phyloP scores from a whole-genome alignment of 2,797 vertebrate genomes.

The Poecile montanus region DNA sequence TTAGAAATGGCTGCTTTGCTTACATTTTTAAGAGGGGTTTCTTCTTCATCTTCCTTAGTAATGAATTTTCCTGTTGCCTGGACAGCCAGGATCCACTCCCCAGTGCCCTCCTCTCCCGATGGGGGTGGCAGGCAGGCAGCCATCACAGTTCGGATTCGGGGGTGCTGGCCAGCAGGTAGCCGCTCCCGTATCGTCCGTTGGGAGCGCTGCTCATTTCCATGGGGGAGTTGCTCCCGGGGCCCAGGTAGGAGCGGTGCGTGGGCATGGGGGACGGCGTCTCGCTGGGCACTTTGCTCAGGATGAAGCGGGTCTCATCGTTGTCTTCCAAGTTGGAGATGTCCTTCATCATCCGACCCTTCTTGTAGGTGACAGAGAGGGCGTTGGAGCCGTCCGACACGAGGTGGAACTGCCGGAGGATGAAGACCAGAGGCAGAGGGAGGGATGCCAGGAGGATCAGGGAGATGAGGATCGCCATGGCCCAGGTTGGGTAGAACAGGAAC shows the following conservation, averaged over 20 bases:
- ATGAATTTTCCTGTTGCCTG: constrained; percentile 32
- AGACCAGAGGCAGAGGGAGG: constrained; percentile 92
- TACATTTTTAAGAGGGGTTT: constrained; percentile 25
- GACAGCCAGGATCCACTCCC: constrained; percentile 46
- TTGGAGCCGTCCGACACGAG: constrained; percentile 94
- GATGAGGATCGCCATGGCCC: constrained; percentile 92
- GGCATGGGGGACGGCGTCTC: constrained; percentile 96
- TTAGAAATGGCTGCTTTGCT: constrained; percentile 16
- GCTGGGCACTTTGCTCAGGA: constrained; percentile 91
- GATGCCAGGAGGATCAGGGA: constrained; percentile 87
- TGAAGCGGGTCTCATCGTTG: constrained; percentile 96
- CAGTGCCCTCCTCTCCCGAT: constrained; percentile 2
- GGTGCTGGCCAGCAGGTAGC: constrained; percentile 87
- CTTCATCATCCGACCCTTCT: constrained; percentile 95
- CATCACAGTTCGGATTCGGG: constrained; percentile 90
- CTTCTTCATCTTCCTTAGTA: constrained; percentile 9
- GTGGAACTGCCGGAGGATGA: constrained; percentile 89
- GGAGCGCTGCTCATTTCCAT: constrained; percentile 87
- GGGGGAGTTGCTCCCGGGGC: constrained; percentile 89
- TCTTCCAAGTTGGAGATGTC: constrained; percentile 97
- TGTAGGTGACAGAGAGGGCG: constrained; percentile 95
- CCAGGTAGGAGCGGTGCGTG: constrained; percentile 90
- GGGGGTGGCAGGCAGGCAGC: not conserved
- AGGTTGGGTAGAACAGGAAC: constrained; percentile 91
- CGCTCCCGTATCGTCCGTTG: constrained; percentile 93